phyloP scores from a whole-genome alignment of 2,113 vertebrate genomes.

The Erpornis zantholeuca region DNA sequence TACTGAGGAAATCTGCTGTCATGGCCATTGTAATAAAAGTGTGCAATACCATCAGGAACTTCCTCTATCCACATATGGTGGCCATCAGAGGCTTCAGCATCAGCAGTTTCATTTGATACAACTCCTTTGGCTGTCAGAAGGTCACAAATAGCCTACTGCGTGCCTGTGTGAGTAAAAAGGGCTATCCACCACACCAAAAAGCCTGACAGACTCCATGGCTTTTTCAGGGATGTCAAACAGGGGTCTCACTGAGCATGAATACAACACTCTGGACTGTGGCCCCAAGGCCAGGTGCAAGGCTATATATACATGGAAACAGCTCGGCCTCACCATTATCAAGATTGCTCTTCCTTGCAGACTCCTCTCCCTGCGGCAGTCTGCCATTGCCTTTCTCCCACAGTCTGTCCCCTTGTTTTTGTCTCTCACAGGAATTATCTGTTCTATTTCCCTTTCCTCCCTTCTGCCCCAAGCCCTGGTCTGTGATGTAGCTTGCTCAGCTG shows the following conservation, averaged over 20 bases:
- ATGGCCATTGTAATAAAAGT: slow-evolving; percentile 24
- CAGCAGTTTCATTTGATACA: slow-evolving; percentile 13
- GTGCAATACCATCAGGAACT: slow-evolving; percentile 15
- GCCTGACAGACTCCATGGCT: background rate
- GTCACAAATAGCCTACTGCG: background rate
- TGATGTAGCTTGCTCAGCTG: background rate
- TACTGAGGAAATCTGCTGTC: slow-evolving; percentile 27
- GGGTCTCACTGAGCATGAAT: background rate
- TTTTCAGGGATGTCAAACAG: background rate
- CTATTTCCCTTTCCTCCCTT: background rate
- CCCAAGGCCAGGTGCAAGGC: background rate
- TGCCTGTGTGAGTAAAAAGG: background rate
- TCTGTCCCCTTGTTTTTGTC: background rate
- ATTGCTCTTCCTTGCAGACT: background rate
- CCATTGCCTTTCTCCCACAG: background rate
- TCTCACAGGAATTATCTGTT: background rate
- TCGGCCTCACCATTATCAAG: background rate
- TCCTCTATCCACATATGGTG: slow-evolving; percentile 53
- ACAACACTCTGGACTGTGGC: background rate
- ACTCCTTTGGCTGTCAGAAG: background rate
- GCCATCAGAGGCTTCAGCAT: slow-evolving; percentile 32
- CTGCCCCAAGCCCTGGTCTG: background rate
- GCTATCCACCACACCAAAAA: background rate
- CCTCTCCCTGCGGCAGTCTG: background rate
- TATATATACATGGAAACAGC: background rate